phyloP scores from a whole-genome alignment of 2,888 invertebrate species.

The Tortrix viridana region DNA sequence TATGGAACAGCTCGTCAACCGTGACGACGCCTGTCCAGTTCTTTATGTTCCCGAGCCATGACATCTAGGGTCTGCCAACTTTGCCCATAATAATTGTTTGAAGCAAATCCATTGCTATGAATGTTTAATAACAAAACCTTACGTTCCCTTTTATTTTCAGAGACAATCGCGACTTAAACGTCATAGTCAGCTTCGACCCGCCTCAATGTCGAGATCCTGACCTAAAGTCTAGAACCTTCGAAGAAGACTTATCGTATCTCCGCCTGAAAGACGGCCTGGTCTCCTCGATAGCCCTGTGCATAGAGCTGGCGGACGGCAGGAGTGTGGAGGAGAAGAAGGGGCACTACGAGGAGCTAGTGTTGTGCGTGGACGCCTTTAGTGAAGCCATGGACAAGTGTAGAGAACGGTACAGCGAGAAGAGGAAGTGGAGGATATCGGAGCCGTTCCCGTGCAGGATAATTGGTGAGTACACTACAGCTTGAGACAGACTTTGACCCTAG shows the following conservation, averaged over 20 bases:
- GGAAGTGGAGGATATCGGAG: slow-evolving; percentile 58
- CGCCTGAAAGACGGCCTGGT: slow-evolving; percentile 70
- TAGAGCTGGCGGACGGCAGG: slow-evolving; percentile 62
- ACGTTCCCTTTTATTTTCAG: slow-evolving; percentile 58
- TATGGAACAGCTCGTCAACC: too few relatives aligned
- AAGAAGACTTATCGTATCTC: slow-evolving; percentile 68
- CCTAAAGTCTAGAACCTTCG: slow-evolving; percentile 62
- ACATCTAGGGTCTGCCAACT: too few relatives aligned
- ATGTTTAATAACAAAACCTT: too few relatives aligned
- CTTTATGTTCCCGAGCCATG: too few relatives aligned
- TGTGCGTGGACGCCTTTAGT: slow-evolving; percentile 63
- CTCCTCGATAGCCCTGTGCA: slow-evolving; percentile 64
- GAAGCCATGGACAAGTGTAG: slow-evolving; percentile 63
- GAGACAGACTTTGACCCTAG: too few relatives aligned
- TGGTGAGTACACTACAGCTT: slow-evolving; percentile 53
- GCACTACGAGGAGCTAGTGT: slow-evolving; percentile 58
- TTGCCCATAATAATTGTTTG: too few relatives aligned
- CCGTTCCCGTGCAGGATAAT: slow-evolving; percentile 73
- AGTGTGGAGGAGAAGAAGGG: slow-evolving; percentile 51
- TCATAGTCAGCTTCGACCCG: slow-evolving; percentile 89
- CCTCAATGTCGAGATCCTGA: slow-evolving; percentile 67
- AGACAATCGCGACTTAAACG: slow-evolving; percentile 91
- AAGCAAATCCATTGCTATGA: too few relatives aligned
- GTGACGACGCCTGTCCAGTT: too few relatives aligned
- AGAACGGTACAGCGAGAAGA: slow-evolving; percentile 55